Evolutionary conservation across 2,888 invertebrate species (phyloP), one percentile per base, ranked within the genome.

Genomic region (Hipparchia sbordonii): DNA sequence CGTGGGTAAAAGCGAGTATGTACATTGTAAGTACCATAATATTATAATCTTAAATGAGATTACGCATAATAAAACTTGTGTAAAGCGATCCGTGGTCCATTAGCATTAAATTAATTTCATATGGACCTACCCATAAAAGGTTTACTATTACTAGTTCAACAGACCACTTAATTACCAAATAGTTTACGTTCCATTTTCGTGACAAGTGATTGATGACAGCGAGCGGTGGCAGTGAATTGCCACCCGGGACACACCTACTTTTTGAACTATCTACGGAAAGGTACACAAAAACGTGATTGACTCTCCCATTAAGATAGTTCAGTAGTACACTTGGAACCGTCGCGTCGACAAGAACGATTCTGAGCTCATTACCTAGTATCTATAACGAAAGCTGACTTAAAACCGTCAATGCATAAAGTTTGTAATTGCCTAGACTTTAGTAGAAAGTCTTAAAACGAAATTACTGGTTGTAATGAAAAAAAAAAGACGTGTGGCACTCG

Each of bases 181-280:
- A 65, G 65, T 65, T 65, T 65, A 52, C 70, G 13, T 45, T 70
- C 62, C 46, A 70, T 56, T 61, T 70, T 61, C 54, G 56, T 70
- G 52, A 62, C 62, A 56, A 62, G 54, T 70, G 70, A 70, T 70
- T 70, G 70, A 70, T 70, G 70, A 39, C 3, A 39, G 39, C 1
- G 39, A 62, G 70, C 45, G 62, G 56, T 62, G 13, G 56, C 52
- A 61, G 56, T 61, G 54, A 23, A 70, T 70, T 70, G 56, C 70
- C 56, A 62, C 62, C 62, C 56, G n/a, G 13, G 62, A 13, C 70
- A 70, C 70, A 62, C 70, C 70, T 46, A 62, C 56, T 46, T 62
- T 70, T 56, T 51, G 65, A 65, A 65, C 65, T 65, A 52, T 65
- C 65, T 65, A 65, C 65, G 52, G 6, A 52, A 33, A 51, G 63